phyloP scores from a whole-genome alignment of 64 coral and sea anemone genomes.

The Montipora foliosa region DNA sequence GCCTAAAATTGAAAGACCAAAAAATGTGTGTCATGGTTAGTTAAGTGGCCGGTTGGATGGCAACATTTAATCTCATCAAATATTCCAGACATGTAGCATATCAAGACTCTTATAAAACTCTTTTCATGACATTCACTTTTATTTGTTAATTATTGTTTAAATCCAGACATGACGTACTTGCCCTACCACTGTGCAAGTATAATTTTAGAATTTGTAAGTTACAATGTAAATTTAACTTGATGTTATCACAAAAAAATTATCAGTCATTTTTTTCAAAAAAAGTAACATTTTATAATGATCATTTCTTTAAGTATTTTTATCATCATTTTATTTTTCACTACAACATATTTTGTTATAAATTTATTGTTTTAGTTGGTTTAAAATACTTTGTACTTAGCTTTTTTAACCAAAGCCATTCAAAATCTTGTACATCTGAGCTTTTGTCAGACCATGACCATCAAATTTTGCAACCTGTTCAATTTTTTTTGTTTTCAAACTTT shows the following conservation, averaged over 20 bases:
- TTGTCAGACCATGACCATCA: not conserved
- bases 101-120: not conserved
- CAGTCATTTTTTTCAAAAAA: not conserved
- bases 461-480: no score
- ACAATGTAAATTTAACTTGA: not conserved
- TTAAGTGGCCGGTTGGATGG: not conserved
- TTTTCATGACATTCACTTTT: no score
- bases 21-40: not conserved
- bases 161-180: not conserved
- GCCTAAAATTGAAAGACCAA: slow-evolving; percentile 62
- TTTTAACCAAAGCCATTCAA: not conserved
- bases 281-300: not conserved
- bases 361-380: not conserved
- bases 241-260: not conserved
- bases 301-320: not conserved
- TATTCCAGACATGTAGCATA: not conserved
- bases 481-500: no score
- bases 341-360: not conserved
- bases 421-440: not conserved
- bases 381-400: not conserved
- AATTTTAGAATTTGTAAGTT: no score
- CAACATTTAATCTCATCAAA: not conserved
- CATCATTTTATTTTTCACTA: not conserved
- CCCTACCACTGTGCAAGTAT: no score
- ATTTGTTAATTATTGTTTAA: not conserved